Base-by-base conservation (phyloP, 2,888 invertebrate genomes). In the Trichacis sp. region DNA sequence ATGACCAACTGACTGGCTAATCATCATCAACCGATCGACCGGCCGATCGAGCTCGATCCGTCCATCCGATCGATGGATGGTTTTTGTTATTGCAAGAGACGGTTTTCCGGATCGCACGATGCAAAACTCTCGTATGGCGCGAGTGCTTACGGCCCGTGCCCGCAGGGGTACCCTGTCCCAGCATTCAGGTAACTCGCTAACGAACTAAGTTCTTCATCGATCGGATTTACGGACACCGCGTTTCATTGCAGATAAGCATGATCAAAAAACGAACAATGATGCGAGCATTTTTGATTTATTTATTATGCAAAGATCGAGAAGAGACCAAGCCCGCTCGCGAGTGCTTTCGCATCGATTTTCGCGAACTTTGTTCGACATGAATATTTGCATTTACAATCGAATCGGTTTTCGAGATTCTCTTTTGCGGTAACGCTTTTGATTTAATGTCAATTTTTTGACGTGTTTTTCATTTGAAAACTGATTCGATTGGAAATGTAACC, bases 151-250 rank as follows among this genome's bases (percentile, higher is more conserved):
- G 76, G 74, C 77, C 82, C 82, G 83, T 83, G 84, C 84, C 83
- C 84, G 82, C 84, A 93, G 93, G 93, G 93, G 93, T 94, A 95
- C 95, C 95, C 95, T 94, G 95, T 95, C 95, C 95, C 95, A 95
- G 95, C 95, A 95, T 95, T 94, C 95, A 95, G 95, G 95, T 93
- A 92, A 93, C 93, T 92, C 92, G 79, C 79, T 78, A 73, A 77
- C 72, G 76, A 77, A 75, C 77, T 77, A 76, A 77, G 74, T 74
- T 75, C 70, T 57, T 59, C 64, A 54, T 67, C 62, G 57, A 63
- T 64, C 54, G 60, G 62, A 54, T 62, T 62, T 62, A 62, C 56
- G 56, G 51, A 64, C 33, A 49, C 38, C 53, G 51, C 52, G 45
- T 51, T 43, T 15, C 14, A 40, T 15, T 14, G 12, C 43, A 20